Base-by-base conservation (phyloP, 2,888 invertebrate species). In the Caenorhabditis sp. region DNA sequence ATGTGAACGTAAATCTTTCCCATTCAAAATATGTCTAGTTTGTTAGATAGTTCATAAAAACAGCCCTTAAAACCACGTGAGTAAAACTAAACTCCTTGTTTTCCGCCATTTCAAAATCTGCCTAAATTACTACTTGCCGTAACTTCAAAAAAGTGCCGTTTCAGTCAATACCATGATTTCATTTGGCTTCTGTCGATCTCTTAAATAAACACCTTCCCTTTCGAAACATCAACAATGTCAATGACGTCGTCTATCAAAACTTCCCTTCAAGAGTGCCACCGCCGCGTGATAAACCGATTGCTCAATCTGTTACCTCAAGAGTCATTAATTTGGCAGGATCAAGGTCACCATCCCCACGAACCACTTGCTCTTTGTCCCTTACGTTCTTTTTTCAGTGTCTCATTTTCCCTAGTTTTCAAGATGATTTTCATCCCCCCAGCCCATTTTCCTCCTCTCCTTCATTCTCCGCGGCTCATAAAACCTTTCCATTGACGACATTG, bases 401-500 rank as follows among this genome's bases (percentile, higher is more conserved):
- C 28, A 51, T 68, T 38, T 68, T 31, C 70, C 44, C 44, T 3
- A 38, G 54, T 54, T 38, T 38, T 26, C 12, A 5, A 24, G 24
- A 47, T 47, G 19, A 47, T 47, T 47, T 47, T 47, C 47, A 47
- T 47, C 47, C 47, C 19, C 47, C n/a, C 47, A n/a, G 12, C 44
- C 44, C 4, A 16, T 47, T n/a, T 47, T 19, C 51, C 14, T 14
- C 24, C 24, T 10, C 22, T 14, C 22, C 8, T 22, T 54, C 35
- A 38, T 68, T 41, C 76, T 61, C 76, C 68, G 69, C 70, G 51
- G 70, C 77, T 77, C 77, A 70, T 76, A 76, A 70, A 77, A 70
- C 63, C 79, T 70, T 56, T 70, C 79, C 64, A 70, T 70, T 79
- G 70, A 79, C 70, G 79, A 70, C 79, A 70, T 79, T 79, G 79